Evolutionary conservation across 2,113 vertebrate genomes (phyloP).

Genomic region (Centropristis striata): DNA sequence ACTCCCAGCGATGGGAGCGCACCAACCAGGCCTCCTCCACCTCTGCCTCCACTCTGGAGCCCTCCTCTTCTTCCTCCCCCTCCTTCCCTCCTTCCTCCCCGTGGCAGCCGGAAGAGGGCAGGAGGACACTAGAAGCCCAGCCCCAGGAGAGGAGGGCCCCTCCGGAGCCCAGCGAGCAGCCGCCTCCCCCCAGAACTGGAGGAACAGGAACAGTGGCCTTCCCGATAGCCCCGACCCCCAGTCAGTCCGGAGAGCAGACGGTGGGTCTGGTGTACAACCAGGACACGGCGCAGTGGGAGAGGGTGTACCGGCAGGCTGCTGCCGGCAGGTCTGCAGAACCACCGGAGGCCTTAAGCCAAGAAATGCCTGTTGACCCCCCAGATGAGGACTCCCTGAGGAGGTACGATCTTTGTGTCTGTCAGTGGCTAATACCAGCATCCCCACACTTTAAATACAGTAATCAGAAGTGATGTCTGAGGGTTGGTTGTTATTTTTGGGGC

Average conservation of each 20-base stretch:
- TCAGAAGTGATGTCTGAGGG: too few species aligned
- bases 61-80: conserved; percentile 70
- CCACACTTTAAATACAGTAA: not conserved
- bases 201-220: conserved; percentile 71
- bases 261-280: conserved; percentile 97
- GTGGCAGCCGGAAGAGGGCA: conserved; percentile 83
- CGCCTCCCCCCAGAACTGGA: conserved; percentile 65
- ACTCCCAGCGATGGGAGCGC: conserved; percentile 98
- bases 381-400: conserved; percentile 98
- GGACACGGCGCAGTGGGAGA: conserved; percentile 96
- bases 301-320: conserved; percentile 93
- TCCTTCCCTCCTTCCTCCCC: conserved; percentile 40
- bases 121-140: conserved; percentile 82
- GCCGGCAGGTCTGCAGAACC: conserved; percentile 87
- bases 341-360: conserved; percentile 98
- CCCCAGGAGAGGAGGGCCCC: conserved; percentile 86
- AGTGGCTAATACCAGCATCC: not conserved
- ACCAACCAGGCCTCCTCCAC: conserved; percentile 90
- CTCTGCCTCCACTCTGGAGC: conserved; percentile 79
- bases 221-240: conserved; percentile 77
- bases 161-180: conserved; percentile 86
- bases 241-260: conserved; percentile 91
- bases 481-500: not conserved
- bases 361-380: conserved; percentile 96
- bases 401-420: conserved; percentile 77